Evolutionary conservation across 2,888 invertebrate species (phyloP), one percentile per base, ranked within the genome.

Genomic region (Xestia c-nigrum): DNA sequence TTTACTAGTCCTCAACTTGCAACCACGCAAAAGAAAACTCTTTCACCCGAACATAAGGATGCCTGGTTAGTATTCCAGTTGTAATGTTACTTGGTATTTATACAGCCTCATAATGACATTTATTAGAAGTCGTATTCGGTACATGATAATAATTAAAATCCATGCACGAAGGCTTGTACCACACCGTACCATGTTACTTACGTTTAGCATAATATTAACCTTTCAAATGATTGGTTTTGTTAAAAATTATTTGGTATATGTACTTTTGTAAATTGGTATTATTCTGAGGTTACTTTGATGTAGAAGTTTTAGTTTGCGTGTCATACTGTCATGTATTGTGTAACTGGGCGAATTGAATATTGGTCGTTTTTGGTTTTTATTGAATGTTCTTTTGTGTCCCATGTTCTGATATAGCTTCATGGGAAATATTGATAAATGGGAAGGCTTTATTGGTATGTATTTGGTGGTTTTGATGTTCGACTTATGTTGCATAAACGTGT

Each of bases 61-160:
- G 65, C 75, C 55, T 47, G 59, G 78, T 59, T 59, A 46, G 80
- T 90, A 83, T 5, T 31, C 5, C 0, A 57, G 38, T 9, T 63
- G 71, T 10, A 79, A 31, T 0, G 21, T 52, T 90, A 76, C 16
- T 89, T 94, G 87, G 94, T 86, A 83, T 85, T 84, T 89, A 90
- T 92, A 91, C 91, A 94, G 94, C 93, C 93, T 96, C 95, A 94
- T 96, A 96, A 96, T 96, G 96, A 96, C 96, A 96, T 96, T 96
- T 96, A 96, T 96, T 96, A 96, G 95, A 93, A 94, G 94, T 91
- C 95, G 95, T 95, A 96, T 96, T 95, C 93, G 94, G 95, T 96
- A 96, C 96, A 96, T 96, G 96, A 95, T 92, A 95, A 96, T 96
- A 96, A 96, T 96, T 96, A 96, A 96, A 96, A 96, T 93, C 94